Evolutionary conservation across 2,113 vertebrate species (phyloP).

Genomic region (Ailurus styani): DNA sequence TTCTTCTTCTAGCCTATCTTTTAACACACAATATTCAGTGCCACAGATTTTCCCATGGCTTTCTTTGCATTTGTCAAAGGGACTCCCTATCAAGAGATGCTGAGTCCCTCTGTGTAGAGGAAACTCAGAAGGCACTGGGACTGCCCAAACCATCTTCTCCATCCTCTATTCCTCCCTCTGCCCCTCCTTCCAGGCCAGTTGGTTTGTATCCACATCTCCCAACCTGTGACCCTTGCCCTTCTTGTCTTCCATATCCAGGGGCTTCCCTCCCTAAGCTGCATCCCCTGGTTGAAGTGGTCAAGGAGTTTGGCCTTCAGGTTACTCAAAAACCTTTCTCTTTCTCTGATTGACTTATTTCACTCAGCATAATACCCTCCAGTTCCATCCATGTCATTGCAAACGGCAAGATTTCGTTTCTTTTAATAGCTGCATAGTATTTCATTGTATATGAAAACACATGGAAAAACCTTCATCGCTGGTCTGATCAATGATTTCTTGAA

Average conservation of each 20-base stretch:
- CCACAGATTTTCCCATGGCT: not conserved
- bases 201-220: not conserved
- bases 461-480: not conserved
- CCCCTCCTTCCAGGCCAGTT: not conserved
- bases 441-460: not conserved
- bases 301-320: not conserved
- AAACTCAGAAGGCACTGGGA: not conserved
- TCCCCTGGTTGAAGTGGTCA: not conserved
- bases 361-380: no score
- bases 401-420: no score
- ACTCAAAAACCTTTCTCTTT: not conserved
- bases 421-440: no score
- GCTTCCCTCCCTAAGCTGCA: not conserved
- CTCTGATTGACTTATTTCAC: no score
- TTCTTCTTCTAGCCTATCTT: not conserved
- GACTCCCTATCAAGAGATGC: not conserved
- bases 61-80: not conserved
- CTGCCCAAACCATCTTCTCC: not conserved
- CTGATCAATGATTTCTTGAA: not conserved
- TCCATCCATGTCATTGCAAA: no score
- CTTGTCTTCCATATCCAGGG: not conserved
- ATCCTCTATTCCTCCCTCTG: not conserved
- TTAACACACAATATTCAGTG: not conserved
- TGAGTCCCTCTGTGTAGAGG: not conserved
- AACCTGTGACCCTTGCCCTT: not conserved